Evolutionary conservation across 2,797 vertebrate species (phyloP), one percentile per base, ranked within the genome.

Genomic region (Myotis myotis): DNA sequence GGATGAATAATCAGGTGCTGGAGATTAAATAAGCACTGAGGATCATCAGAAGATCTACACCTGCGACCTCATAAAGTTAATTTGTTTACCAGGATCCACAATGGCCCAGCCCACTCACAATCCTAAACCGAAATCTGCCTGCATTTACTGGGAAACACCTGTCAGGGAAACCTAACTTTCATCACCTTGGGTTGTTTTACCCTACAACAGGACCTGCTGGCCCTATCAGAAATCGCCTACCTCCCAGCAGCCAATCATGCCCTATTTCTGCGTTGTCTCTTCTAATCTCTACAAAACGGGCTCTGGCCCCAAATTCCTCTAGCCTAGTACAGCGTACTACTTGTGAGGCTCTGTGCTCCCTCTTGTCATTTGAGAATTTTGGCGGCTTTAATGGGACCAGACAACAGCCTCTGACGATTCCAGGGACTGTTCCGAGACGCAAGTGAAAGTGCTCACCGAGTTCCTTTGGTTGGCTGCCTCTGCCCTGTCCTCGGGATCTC

Each of bases 401-500:
- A 75, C 55, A 13, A 25, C 70, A 57, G 70, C 49, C 38, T 11
- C 30, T 11, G 20, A 55, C 10, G 30, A 76, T 38, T 49, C 60
- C 8, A 28, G 25, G 68, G 23, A 7, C 1, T 7, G n/a, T 25
- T 79, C 19, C 19, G 49, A 25, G 22, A 36, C 0, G 0, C 62
- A 30, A 0, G 17, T n/a, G 3, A 17, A 71, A 30, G 25, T 38
- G 13, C 13, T 30, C 6, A 6, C 22, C 0, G 19, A 47, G 7
- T 19, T 4, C 55, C 41, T 41, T 19, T 9, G 30, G 10, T 66
- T 66, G 25, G 13, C 57, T 30, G 36, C 36, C 1, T 74, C 38
- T 23, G 20, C 0, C 8, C 6, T 0, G 0, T 16, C 25, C 7
- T 57, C 5, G 1, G 12, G 7, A 68, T 7, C 19, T 75, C n/a